A percentile compares a stretch with the other conserved stretches of the same genome.
phyloP scores from a whole-genome alignment of 2,113 vertebrate genomes.

The Pelmatolapia mariae region DNA sequence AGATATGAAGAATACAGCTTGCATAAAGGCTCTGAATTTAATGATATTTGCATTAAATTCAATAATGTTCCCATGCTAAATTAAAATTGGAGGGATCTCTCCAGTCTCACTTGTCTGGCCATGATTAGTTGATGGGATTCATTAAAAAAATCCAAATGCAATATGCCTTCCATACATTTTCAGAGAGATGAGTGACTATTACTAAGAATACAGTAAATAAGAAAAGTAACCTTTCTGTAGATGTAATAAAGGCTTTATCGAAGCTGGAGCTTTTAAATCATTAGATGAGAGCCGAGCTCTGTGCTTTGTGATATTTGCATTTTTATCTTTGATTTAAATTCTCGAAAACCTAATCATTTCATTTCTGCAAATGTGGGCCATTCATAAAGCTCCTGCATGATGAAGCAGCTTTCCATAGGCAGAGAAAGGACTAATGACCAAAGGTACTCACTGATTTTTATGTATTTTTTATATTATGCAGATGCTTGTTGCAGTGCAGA shows the following conservation, averaged over 20 bases:
- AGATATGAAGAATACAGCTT: not conserved
- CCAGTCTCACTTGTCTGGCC: not conserved
- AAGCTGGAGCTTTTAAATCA: constrained; percentile 45
- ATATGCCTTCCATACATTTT: constrained; percentile 18
- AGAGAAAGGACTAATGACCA: constrained; percentile 15
- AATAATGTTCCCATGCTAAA: constrained; percentile 16
- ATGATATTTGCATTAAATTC: not conserved
- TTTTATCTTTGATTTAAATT: constrained; percentile 47
- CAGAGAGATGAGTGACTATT: constrained; percentile 24
- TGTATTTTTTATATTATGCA: not conserved
- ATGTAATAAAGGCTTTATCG: constrained; percentile 17
- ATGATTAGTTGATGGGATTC: constrained; percentile 40
- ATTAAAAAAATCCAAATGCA: constrained; percentile 37
- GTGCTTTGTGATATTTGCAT: constrained; percentile 37
- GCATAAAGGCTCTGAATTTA: not conserved
- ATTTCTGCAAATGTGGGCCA: constrained; percentile 32
- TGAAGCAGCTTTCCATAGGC: not conserved
- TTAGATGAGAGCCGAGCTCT: constrained; percentile 2
- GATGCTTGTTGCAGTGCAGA: not conserved
- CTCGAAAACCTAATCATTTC: constrained; percentile 35
- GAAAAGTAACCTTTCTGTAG: constrained; percentile 8
- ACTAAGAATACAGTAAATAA: constrained; percentile 23
- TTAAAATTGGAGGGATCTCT: constrained; percentile 3
- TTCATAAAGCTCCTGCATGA: constrained; percentile 26
- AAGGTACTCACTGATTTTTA: not conserved